phyloP scores from a whole-genome alignment of 2,113 vertebrate species.

The Tetraodon nigroviridis region DNA sequence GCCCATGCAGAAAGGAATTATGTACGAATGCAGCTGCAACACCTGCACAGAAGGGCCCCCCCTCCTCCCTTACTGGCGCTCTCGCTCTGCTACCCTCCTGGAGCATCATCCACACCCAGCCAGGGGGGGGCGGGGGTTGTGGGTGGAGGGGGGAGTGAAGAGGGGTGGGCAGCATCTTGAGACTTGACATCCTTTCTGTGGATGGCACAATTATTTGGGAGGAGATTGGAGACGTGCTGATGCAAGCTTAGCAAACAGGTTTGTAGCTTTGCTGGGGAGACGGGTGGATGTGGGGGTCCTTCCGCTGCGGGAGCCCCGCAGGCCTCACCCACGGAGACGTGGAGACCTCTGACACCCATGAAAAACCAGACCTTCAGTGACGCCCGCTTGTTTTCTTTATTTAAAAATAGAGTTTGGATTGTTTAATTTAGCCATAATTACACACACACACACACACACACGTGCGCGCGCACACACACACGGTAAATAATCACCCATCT shows the following conservation, averaged over 20 bases:
- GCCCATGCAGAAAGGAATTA: constrained; percentile 64
- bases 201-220: constrained; percentile 72
- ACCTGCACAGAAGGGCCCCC: constrained; percentile 67
- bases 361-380: background rate
- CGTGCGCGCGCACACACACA: background rate
- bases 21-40: constrained; percentile 72
- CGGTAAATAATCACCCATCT: constrained; percentile 5
- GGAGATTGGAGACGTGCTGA: constrained; percentile 73
- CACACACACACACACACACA: background rate
- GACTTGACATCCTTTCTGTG: constrained; percentile 76
- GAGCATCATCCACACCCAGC: constrained; percentile 51
- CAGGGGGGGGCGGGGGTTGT: constrained; percentile 63
- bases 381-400: background rate
- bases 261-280: constrained; percentile 59
- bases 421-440: constrained; percentile 8
- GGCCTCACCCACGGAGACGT: background rate
- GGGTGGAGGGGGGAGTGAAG: constrained; percentile 51
- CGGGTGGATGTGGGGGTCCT: constrained; percentile 34
- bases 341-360: background rate
- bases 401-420: background rate
- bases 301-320: constrained; percentile 12
- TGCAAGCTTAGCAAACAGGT: constrained; percentile 73
- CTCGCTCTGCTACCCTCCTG: constrained; percentile 31
- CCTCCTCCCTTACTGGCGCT: constrained; percentile 1
- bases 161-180: constrained; percentile 71